Base-by-base conservation (phyloP, 92 coral and sea anemone genomes). In the Desmophyllum pertusum region DNA sequence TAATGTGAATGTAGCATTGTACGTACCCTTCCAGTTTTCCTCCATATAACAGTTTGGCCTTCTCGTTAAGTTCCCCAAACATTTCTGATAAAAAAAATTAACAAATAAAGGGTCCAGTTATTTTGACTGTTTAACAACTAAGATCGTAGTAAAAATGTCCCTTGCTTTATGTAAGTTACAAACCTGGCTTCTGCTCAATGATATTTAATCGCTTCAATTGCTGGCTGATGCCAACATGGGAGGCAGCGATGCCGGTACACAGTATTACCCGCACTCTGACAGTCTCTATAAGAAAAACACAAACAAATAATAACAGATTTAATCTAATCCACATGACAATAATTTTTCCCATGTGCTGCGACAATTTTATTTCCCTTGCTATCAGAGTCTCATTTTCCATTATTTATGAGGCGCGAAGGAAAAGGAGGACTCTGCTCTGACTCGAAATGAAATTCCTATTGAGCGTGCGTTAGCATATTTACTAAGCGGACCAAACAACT, bases 191-290 rank as follows among this genome's bases (percentile, higher is more conserved):
- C 35, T 91, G 75, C 72, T 96, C 99, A 68, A 96, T 95, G 45
- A 94, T 92, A 75, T 92, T 90, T 86, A 96, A 82, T 40, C 97
- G n/a, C 99, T 81, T 91, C 93, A 40, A 93, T 96, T 27, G 97
- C 99, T 29, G n/a, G 99, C 98, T 17, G 97, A 92, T 13, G 98
- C 95, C 36, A 96, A 84, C 78, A 89, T 91, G 78, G 91, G 98
- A 33, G 90, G 98, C 37, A 96, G 86, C 13, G 90, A 96, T 18
- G 96, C 96, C 18, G 96, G 90, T 65, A 93, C 92, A 76, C 98
- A 94, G 81, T 96, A 96, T 0, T n/a, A n/a, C 99, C 99, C 62
- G 99, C 97, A 21, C 99, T n/a, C 99, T 2, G 99, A 94, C 66
- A 96, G 89, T 77, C 99, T 90, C 99, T 96, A 73, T 4, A 65